Conservation (phyloP, 1,140 invertebrate species). For the Papilio aristodemus region DNA sequence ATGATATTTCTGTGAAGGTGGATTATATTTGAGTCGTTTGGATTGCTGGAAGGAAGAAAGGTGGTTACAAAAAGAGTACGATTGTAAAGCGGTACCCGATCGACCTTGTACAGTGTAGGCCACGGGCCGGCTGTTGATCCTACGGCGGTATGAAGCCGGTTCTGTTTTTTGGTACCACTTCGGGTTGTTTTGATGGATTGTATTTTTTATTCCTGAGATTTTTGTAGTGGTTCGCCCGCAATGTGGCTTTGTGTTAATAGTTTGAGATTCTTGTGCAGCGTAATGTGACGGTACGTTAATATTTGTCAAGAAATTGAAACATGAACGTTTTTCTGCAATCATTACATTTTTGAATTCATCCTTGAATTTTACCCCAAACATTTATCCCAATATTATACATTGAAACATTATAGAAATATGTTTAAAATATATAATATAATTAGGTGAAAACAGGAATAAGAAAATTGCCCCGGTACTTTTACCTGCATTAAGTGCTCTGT, state of each 20-base stretch:
- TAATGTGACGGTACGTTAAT: neutral
- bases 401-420: too few relatives aligned
- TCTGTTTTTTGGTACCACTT: slow-evolving; percentile 52
- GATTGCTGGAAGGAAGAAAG: slow-evolving; percentile 56
- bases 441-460: neutral
- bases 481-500: neutral
- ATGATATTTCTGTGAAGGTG: slow-evolving; percentile 28
- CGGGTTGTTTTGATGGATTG: slow-evolving; percentile 53
- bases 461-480: neutral
- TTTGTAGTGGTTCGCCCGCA: slow-evolving; percentile 32
- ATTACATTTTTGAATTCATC: neutral
- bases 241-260: slow-evolving; percentile 19
- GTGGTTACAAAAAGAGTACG: slow-evolving; percentile 54
- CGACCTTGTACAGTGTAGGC: slow-evolving; percentile 77
- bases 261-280: neutral
- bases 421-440: neutral
- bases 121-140: slow-evolving; percentile 68
- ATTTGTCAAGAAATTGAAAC: neutral
- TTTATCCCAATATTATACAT: too few relatives aligned
- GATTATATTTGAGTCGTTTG: slow-evolving; percentile 44
- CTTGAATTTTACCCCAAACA: too few relatives aligned
- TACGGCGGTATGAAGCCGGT: slow-evolving; percentile 52
- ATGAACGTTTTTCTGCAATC: neutral
- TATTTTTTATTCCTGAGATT: slow-evolving; percentile 30
- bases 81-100: slow-evolving; percentile 68